phyloP scores from a whole-genome alignment of 2,888 invertebrate species.

The Napeogenes inachia region DNA sequence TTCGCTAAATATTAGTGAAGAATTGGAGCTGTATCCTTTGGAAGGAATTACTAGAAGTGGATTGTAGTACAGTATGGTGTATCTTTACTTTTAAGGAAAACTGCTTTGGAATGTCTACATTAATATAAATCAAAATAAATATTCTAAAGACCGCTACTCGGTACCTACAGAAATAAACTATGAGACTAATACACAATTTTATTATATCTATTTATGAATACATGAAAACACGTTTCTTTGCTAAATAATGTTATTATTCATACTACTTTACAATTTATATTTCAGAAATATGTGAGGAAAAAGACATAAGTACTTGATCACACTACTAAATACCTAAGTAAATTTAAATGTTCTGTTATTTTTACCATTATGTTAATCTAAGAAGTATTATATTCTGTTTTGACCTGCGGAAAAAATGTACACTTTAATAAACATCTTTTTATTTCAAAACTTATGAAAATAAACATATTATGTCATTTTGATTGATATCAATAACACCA shows the following conservation, averaged over 20 bases:
- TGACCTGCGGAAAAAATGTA: slow-evolving; percentile 58
- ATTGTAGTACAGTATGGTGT: slow-evolving; percentile 45
- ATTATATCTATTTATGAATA: slow-evolving; percentile 48
- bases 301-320: slow-evolving; percentile 43
- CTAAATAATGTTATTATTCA: slow-evolving; percentile 51
- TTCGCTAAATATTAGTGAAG: slow-evolving; percentile 54
- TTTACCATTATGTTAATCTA: slow-evolving; percentile 53
- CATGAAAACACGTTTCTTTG: slow-evolving; percentile 57
- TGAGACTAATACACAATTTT: slow-evolving; percentile 55
- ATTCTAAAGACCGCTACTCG: slow-evolving; percentile 65
- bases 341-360: slow-evolving; percentile 41
- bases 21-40: slow-evolving; percentile 41
- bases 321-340: slow-evolving; percentile 47
- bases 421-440: slow-evolving; percentile 15
- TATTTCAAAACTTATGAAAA: neutral
- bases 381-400: slow-evolving; percentile 38
- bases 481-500: no score
- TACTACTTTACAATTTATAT: slow-evolving; percentile 33
- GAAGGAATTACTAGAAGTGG: slow-evolving; percentile 44
- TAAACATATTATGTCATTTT: no score
- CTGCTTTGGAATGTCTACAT: slow-evolving; percentile 52
- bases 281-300: slow-evolving; percentile 54
- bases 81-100: slow-evolving; percentile 45
- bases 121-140: slow-evolving; percentile 51
- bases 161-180: slow-evolving; percentile 57